Evolutionary conservation across 2,113 vertebrate genomes (phyloP), one percentile per base, ranked within the genome.

Genomic region (Gila orcuttii): DNA sequence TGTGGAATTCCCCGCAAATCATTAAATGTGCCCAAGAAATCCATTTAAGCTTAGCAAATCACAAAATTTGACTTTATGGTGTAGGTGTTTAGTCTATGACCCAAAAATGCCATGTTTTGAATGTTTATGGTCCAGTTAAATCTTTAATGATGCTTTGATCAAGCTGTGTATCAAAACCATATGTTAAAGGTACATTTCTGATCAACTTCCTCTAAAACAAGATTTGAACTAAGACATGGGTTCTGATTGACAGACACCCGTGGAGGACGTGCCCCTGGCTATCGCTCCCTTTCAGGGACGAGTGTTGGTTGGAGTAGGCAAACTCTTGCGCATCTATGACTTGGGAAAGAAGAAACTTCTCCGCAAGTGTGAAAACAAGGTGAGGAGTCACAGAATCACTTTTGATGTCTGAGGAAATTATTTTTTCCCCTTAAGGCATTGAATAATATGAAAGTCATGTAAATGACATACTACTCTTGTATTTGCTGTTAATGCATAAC

Each of bases 301-400:
- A 25, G 94, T 97, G 19, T 91, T 99, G 77, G 96, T 99, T 55
- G 97, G 97, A 8, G 97, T 99, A 25, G 98, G 98, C 1, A 99
- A 99, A 87, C 96, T 99, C 33, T 90, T 99, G 85, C 94, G 98
- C 59, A 97, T 99, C 0, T 99, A 99, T 0, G 98, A 99, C 93
- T 91, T 99, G 75, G 98, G 98, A 85, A 99, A 99, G 91, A 99
- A 99, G 94, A 99, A 99, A 79, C 95, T 99, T 88, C 96, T 99
- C 2, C 96, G 97, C 36, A 99, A 99, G 87, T 99, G 98, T 94
- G 98, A 99, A 88, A 99, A 99, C 86, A 99, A 99, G 96, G 98
- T 99, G 91, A 85, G 64, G 13, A 0, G 23, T n/a, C 12, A 47
- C 33, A 60, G 2, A 52, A 42, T 31, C 28, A 50, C 7, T 15